Conservation (phyloP, 64 coral and sea anemone genomes). For the Montipora sp. region DNA sequence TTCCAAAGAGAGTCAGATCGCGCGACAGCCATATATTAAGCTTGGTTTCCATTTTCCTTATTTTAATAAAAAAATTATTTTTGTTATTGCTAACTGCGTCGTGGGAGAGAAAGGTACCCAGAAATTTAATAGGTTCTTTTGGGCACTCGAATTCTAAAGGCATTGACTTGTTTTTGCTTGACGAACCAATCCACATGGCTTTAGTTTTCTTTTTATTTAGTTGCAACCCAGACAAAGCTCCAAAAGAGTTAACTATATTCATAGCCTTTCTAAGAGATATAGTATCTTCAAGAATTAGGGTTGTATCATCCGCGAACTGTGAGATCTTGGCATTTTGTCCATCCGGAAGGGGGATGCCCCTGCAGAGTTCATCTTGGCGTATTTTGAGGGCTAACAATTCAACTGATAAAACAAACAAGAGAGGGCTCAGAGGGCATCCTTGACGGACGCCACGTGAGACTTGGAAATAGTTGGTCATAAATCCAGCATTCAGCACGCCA, state of each 20-base stretch:
- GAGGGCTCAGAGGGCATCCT: slow-evolving; percentile 49
- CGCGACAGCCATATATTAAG: slow-evolving; percentile 3
- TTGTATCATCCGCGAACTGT: too few relatives aligned
- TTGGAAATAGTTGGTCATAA: neutral
- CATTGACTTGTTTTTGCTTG: neutral
- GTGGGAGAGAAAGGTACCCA: neutral
- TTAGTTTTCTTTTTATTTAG: neutral
- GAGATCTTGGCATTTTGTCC: too few relatives aligned
- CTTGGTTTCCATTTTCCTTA: slow-evolving; percentile 2
- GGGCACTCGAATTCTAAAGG: neutral
- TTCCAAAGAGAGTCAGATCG: neutral
- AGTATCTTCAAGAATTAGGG: too few relatives aligned
- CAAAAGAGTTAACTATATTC: too few relatives aligned
- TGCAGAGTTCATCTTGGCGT: too few relatives aligned
- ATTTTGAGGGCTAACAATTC: too few relatives aligned
- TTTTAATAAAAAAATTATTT: neutral
- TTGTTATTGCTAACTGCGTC: neutral
- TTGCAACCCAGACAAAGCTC: neutral
- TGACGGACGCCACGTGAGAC: slow-evolving; percentile 42
- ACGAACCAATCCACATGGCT: neutral
- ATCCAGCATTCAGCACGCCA: neutral
- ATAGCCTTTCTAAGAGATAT: too few relatives aligned
- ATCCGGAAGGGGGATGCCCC: too few relatives aligned
- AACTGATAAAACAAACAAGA: slow-evolving; percentile 1
- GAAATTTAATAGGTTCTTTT: neutral